Evolutionary conservation across 1,140 invertebrate genomes (phyloP), one percentile per base, ranked within the genome.

Genomic region (Calosoma granatense): DNA sequence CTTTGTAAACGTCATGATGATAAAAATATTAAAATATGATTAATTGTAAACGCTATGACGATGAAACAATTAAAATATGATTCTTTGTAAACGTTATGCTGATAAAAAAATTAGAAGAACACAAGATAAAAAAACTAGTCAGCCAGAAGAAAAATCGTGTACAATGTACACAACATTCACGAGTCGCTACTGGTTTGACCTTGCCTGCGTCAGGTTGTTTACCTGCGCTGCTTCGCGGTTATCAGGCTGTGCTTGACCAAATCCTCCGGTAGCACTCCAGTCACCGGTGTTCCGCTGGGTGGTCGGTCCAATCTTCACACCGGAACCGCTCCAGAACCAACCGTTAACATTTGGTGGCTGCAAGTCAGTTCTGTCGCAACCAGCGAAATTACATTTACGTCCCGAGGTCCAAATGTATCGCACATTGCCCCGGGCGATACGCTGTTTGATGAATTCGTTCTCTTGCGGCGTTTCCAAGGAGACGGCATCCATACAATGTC

Each of bases 251-350:
- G 85, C 76, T 65, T 88, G 85, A 26, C 88, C 86, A 64, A 85
- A 90, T 55, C 90, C 90, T 51, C 90, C 90, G 26, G 89, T 93
- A 61, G 78, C 74, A 61, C 87, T 90, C 91, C 91, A 94, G 67
- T 92, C 90, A 12, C 90, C 90, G 30, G 87, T 84, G 70, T 91
- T 91, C 56, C 89, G 79, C 70, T 92, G 87, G 21, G 85, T 90
- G 19, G 89, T 92, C 30, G 90, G 83, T 43, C 90, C 89, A 61
- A 94, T 90, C 74, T 92, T 92, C 47, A 85, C 89, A 6, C 89
- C 89, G 1, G 88, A 92, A 57, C 90, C 91, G 15, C 88, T 90
- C 90, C 90, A 94, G 81, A 94, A 94, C 90, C 90, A 93, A 59
- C 91, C 91, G 72, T 93, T 93, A 30, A 92, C 77, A 65, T 93